These are phyloP conservation scores for Leptothorax acervorum DNA, from an alignment of 2,888 invertebrate species.

Conservation along the genomic window DNA sequence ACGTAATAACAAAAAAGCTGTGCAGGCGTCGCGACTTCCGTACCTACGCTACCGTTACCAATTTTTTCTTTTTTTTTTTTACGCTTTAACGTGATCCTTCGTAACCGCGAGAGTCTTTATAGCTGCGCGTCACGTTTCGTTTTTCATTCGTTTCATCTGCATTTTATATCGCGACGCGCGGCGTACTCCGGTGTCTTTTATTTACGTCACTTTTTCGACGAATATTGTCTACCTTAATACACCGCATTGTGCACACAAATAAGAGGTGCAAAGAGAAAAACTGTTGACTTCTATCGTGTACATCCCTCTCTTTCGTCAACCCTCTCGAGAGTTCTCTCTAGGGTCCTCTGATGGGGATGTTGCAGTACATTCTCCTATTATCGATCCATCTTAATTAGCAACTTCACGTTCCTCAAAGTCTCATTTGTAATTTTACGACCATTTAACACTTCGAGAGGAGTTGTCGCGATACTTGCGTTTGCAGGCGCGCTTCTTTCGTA, in stretches of 20 bases:
- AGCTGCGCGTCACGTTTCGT: not conserved
- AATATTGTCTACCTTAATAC: not conserved
- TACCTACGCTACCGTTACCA: not conserved
- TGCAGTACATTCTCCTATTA: constrained; percentile 26
- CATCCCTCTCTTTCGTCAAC: not conserved
- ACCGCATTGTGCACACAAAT: not conserved
- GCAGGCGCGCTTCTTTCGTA: constrained; percentile 19
- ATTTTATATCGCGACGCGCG: not conserved
- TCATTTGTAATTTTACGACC: constrained; percentile 42
- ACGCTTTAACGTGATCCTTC: not conserved
- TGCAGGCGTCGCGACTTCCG: not conserved
- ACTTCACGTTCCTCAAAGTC: constrained; percentile 30
- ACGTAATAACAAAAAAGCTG: constrained; percentile 23
- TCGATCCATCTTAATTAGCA: constrained; percentile 49
- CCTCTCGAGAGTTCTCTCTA: constrained; percentile 25
- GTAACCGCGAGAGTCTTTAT: constrained; percentile 13
- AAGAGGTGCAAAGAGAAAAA: not conserved
- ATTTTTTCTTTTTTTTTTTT: not conserved
- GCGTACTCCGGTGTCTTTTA: not conserved
- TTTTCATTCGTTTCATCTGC: not conserved
- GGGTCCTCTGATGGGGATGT: constrained; percentile 6
- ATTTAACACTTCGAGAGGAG: constrained; percentile 27
- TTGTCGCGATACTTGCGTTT: constrained; percentile 26
- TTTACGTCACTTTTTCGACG: constrained; percentile 1
- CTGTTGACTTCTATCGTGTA: constrained; percentile 12